A percentile compares a stretch with the other conserved stretches of the same genome.
phyloP scores from a whole-genome alignment of 2,888 invertebrate species.

The Hypomecis atomaria region DNA sequence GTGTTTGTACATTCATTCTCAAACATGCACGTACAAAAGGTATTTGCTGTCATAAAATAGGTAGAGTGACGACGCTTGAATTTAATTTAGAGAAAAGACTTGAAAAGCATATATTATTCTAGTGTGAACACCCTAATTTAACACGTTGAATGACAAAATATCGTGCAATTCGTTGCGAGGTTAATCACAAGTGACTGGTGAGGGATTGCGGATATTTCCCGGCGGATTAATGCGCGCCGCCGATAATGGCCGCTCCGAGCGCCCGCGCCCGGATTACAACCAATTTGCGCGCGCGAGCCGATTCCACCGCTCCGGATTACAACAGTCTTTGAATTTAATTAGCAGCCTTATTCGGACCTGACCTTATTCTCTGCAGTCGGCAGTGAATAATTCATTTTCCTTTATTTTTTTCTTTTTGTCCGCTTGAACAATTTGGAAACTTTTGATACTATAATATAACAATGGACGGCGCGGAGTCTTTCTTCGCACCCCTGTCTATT shows the following conservation, averaged over 20 bases:
- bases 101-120: neutral
- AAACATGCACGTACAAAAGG: no score
- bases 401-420: neutral
- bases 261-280: conserved; percentile 53
- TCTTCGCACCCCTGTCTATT: conserved; percentile 41
- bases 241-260: conserved; percentile 52
- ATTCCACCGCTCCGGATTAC: conserved; percentile 47
- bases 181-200: conserved; percentile 61
- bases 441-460: conserved; percentile 32
- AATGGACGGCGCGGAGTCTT: conserved; percentile 24
- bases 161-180: conserved; percentile 51
- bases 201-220: conserved; percentile 63
- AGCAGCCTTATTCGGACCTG: conserved; percentile 25
- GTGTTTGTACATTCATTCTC: no score
- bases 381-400: conserved; percentile 19
- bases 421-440: conserved; percentile 12
- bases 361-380: conserved; percentile 24
- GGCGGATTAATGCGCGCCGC: conserved; percentile 58
- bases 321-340: conserved; percentile 42
- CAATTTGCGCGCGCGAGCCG: conserved; percentile 55
- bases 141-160: conserved; percentile 48
- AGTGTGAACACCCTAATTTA: conserved; percentile 10
- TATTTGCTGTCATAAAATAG: no score
- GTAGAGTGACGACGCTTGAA: no score
- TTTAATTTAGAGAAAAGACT: no score